A percentile compares a stretch with the other conserved stretches of the same genome.
phyloP scores from a whole-genome alignment of 23 tunicate genomes.

The Corella eumyota region DNA sequence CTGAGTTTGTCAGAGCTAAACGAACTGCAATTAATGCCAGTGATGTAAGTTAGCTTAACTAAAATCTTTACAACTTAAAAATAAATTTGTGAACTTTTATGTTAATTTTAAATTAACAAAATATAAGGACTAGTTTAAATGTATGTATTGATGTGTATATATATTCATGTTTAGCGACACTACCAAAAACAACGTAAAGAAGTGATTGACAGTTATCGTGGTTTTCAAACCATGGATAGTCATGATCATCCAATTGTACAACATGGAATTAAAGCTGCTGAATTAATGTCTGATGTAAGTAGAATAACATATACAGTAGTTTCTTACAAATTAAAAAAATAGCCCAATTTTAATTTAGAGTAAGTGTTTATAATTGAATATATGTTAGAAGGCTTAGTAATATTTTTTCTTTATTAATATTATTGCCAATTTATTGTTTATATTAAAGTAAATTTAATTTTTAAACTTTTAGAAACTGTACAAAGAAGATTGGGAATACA shows the following conservation, averaged over 20 bases:
- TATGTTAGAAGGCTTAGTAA: no score
- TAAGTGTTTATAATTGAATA: no score
- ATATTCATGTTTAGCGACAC: slow-evolving; percentile 16
- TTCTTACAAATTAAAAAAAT: no score
- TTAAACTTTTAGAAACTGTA: no score
- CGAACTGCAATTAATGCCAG: slow-evolving; percentile 73
- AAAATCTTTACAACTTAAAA: not conserved
- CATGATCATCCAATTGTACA: slow-evolving; percentile 89
- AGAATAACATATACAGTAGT: not conserved
- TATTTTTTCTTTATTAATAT: no score
- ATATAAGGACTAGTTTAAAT: not conserved
- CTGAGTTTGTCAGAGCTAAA: slow-evolving; percentile 86
- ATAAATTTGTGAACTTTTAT: not conserved
- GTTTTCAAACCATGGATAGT: slow-evolving; percentile 98
- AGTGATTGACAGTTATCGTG: slow-evolving; percentile 59
- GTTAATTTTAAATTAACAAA: not conserved
- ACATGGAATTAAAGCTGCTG: slow-evolving; percentile 90
- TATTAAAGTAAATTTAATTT: no score
- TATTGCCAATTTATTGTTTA: no score
- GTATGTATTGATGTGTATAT: not conserved
- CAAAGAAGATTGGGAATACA: slow-evolving; percentile 99
- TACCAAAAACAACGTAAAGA: slow-evolving; percentile 73
- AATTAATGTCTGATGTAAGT: slow-evolving; percentile 69
- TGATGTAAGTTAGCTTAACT: slow-evolving; percentile 44
- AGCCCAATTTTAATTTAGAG: no score